These are phyloP conservation scores for Laticauda colubrina DNA, from an alignment of 2,113 vertebrate species.

Conservation along the genomic window DNA sequence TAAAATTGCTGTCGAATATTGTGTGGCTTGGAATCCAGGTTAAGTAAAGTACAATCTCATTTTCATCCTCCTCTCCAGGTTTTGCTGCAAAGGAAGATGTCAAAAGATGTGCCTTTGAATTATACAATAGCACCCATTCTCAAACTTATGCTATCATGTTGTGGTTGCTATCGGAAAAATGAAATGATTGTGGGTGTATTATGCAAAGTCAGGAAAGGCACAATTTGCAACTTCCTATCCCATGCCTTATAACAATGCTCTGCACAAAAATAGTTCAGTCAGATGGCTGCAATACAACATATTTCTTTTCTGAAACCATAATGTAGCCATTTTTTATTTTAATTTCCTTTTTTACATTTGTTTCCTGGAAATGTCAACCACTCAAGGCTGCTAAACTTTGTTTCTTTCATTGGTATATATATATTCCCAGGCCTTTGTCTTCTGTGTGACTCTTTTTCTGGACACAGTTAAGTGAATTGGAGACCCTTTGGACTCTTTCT, in stretches of 20 bases:
- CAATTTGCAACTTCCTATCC: not conserved
- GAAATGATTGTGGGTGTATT: not conserved
- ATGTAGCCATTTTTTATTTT: not conserved
- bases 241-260: not conserved
- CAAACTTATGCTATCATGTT: not conserved
- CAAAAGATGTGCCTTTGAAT: not conserved
- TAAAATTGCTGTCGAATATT: conserved; percentile 6
- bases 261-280: not conserved
- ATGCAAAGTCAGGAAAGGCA: not conserved
- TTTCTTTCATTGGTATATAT: not conserved
- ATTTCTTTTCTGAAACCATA: not conserved
- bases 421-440: not conserved
- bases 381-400: not conserved
- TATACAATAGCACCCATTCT: not conserved
- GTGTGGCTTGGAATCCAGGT: not conserved
- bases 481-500: not conserved
- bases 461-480: not conserved
- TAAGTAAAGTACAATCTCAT: not conserved
- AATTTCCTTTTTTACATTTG: not conserved
- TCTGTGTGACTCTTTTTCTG: not conserved
- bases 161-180: not conserved
- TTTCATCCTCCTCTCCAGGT: not conserved
- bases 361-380: not conserved
- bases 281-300: not conserved
- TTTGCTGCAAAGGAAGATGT: not conserved